Percentiles rank a stretch among this genome's conserved stretches.
phyloP scores from a whole-genome alignment of 2,113 vertebrate species.

The Lampris megalopsis region DNA sequence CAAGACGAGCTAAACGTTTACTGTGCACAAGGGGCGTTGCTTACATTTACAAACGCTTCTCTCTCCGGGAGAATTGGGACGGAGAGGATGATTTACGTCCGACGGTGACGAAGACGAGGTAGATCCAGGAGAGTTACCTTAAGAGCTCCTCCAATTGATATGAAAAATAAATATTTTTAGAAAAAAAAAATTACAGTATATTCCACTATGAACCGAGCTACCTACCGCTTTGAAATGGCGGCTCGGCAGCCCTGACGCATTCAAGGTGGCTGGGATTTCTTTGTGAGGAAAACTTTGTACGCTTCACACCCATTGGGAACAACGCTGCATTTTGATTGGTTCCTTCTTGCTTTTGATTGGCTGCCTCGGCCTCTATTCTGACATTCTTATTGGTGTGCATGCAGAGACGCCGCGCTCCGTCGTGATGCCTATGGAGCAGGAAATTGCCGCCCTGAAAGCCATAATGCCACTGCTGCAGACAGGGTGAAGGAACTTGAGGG shows the following conservation, averaged over 20 bases:
- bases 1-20: too few species aligned
- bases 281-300: constrained; percentile 33
- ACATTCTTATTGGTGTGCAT: constrained; percentile 70
- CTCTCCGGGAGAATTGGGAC: neutral
- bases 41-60: constrained; percentile 10
- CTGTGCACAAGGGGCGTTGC: constrained; percentile 56
- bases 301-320: constrained; percentile 44
- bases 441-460: constrained; percentile 91
- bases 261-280: constrained; percentile 53
- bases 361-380: neutral
- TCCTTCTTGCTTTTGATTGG: neutral
- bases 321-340: constrained; percentile 43
- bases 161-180: constrained; percentile 45
- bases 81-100: constrained; percentile 59
- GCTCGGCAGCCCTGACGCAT: constrained; percentile 46
- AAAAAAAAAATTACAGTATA: constrained; percentile 46
- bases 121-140: constrained; percentile 23
- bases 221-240: constrained; percentile 75
- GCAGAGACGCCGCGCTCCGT: constrained; percentile 98
- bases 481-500: constrained; percentile 95
- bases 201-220: neutral
- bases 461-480: constrained; percentile 89
- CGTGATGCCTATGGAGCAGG: constrained; percentile 99
- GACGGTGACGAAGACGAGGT: constrained; percentile 44
- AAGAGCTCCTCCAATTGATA: neutral